Evolutionary conservation across 2,797 vertebrate species (phyloP).

Genomic region (Pantherophis vulpinus): DNA sequence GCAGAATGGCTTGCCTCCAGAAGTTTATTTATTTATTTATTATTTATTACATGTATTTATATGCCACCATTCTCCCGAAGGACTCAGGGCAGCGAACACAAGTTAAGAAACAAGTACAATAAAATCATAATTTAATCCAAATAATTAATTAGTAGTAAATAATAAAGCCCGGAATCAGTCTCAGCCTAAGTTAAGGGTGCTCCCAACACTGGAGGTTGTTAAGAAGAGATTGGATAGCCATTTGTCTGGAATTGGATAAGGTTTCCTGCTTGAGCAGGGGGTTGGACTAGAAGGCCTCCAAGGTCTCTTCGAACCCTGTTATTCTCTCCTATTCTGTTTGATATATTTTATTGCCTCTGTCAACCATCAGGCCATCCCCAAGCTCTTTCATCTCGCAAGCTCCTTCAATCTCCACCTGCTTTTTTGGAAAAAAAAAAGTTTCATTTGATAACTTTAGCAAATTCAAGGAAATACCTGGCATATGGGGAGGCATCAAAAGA

Average conservation of each 20-base stretch:
- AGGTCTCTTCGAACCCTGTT: background rate
- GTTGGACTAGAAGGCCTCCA: background rate
- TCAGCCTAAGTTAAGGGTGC: background rate
- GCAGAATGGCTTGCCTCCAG: background rate
- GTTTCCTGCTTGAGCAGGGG: background rate
- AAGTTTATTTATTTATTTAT: background rate
- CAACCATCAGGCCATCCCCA: background rate
- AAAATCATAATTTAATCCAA: no score
- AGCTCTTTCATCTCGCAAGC: background rate
- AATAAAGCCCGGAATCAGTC: no score
- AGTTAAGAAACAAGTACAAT: no score
- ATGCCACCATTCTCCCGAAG: no score
- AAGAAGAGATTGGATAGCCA: background rate
- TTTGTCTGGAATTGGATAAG: background rate
- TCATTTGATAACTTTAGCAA: background rate
- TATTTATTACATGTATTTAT: no score
- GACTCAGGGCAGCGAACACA: no score
- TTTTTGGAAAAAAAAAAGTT: background rate
- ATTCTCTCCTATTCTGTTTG: background rate
- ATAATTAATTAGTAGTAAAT: no score
- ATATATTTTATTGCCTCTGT: background rate
- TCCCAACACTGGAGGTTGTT: background rate
- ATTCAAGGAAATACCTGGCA: constrained; percentile 6
- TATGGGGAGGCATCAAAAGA: constrained; percentile 36
- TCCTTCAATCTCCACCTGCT: background rate